Evolutionary conservation across 1,140 invertebrate genomes (phyloP).

Genomic region (Bactericera cockerelli): DNA sequence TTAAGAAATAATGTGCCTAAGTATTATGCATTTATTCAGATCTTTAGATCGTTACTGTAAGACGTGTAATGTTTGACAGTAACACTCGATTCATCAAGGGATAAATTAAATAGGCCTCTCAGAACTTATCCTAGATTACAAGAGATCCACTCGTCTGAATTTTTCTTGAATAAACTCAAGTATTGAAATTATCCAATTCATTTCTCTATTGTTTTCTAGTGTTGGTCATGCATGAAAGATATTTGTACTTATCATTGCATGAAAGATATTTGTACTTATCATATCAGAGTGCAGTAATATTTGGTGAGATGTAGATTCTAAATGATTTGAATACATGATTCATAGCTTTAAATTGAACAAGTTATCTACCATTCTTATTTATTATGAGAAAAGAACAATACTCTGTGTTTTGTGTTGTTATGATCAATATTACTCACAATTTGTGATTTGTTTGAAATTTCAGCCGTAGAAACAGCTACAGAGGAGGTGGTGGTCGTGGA

Average conservation of each 20-base stretch:
- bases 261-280: too few species aligned
- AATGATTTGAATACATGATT: too few species aligned
- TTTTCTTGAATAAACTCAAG: too few species aligned
- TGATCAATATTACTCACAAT: too few species aligned
- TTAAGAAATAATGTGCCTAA: background rate
- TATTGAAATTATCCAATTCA: too few species aligned
- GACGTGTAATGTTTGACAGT: background rate
- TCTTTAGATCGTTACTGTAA: constrained; percentile 5
- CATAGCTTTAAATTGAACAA: background rate
- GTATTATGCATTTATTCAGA: background rate
- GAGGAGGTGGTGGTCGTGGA: background rate
- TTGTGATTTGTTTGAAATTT: background rate
- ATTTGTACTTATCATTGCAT: too few species aligned
- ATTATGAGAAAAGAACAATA: too few species aligned
- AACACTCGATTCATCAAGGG: constrained; percentile 9
- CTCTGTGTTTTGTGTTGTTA: too few species aligned
- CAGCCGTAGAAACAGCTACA: background rate
- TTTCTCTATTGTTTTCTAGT: too few species aligned
- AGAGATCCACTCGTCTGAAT: constrained; percentile 8
- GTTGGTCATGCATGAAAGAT: too few species aligned
- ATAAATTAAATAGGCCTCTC: constrained; percentile 11
- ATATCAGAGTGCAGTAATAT: too few species aligned
- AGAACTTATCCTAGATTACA: constrained; percentile 10
- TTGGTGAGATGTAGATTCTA: too few species aligned
- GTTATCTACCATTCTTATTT: background rate